These are phyloP conservation scores for Dicroscelio sp. DNA, from an alignment of 2,888 invertebrate genomes.

Conservation along the genomic window DNA sequence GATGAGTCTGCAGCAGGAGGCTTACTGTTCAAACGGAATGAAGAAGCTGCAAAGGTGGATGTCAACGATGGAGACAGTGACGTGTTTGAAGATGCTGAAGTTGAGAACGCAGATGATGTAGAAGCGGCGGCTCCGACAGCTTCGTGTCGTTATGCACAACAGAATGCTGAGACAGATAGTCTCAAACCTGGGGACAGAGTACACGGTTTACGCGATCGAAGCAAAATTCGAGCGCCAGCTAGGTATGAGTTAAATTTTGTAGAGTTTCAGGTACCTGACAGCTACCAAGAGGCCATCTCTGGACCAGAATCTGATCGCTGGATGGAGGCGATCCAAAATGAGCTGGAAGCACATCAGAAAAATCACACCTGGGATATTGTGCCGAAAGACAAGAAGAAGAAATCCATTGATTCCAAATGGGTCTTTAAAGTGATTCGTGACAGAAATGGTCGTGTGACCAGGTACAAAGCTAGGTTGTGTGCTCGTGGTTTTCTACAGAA, in stretches of 20 bases:
- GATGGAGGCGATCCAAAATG: neutral
- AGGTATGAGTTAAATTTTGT: neutral
- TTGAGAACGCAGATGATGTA: too few relatives aligned
- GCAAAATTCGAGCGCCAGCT: neutral
- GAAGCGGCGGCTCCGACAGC: too few relatives aligned
- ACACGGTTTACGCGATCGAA: too few relatives aligned
- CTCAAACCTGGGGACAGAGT: too few relatives aligned
- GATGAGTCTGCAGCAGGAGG: neutral
- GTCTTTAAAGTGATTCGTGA: constrained; percentile 20
- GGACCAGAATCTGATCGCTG: constrained; percentile 30
- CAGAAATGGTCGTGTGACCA: neutral
- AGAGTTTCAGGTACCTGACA: neutral
- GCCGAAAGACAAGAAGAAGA: constrained; percentile 12
- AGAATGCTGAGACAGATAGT: too few relatives aligned
- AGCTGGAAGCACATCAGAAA: constrained; percentile 26
- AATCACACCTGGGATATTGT: constrained; percentile 40
- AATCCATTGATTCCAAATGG: constrained; percentile 47
- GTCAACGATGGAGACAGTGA: neutral
- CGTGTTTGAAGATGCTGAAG: too few relatives aligned
- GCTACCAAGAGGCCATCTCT: constrained; percentile 25
- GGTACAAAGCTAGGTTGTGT: constrained; percentile 76
- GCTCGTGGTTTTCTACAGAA: constrained; percentile 75
- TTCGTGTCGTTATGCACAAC: too few relatives aligned
- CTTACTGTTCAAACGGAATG: neutral
- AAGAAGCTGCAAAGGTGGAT: neutral